phyloP scores from a whole-genome alignment of 2,113 vertebrate species.

The Phalacrocorax brasilianus region DNA sequence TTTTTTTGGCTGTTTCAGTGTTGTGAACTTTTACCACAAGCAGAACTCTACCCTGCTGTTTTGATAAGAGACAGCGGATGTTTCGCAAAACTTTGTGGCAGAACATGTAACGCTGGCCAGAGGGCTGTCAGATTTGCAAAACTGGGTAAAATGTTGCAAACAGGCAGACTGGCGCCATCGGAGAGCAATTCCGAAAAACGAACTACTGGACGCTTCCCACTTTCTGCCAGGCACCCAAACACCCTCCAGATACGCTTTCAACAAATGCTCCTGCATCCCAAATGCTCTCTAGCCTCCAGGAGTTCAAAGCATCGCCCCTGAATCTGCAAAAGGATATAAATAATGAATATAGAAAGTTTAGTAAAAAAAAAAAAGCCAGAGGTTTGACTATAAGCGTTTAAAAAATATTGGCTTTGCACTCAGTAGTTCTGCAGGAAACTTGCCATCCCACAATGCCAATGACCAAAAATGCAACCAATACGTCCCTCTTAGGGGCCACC shows the following conservation, averaged over 20 bases:
- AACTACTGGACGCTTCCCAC: not conserved
- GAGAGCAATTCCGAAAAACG: conserved; percentile 21
- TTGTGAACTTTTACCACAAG: conserved; percentile 66
- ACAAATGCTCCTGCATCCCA: not conserved
- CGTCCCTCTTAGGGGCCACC: conserved; percentile 48
- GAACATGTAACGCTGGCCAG: conserved; percentile 60
- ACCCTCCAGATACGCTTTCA: conserved; percentile 1
- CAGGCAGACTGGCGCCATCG: conserved; percentile 55
- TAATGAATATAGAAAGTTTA: not conserved
- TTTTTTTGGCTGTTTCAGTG: not conserved
- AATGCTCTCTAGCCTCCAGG: not conserved
- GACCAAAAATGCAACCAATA: conserved; percentile 39
- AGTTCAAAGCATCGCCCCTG: not conserved
- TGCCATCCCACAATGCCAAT: not conserved
- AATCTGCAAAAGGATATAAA: not conserved
- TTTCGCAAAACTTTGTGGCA: conserved; percentile 67
- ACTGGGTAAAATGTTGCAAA: conserved; percentile 71
- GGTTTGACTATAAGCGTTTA: not conserved
- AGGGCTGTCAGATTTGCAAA: conserved; percentile 69
- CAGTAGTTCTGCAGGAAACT: not conserved
- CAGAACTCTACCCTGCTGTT: conserved; percentile 53
- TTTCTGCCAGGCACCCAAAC: not conserved
- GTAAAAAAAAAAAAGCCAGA: not conserved
- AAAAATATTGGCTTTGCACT: not conserved
- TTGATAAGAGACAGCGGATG: conserved; percentile 56